Evolutionary conservation across 2,888 invertebrate species (phyloP).

Genomic region (Koerneria pararmatus): DNA sequence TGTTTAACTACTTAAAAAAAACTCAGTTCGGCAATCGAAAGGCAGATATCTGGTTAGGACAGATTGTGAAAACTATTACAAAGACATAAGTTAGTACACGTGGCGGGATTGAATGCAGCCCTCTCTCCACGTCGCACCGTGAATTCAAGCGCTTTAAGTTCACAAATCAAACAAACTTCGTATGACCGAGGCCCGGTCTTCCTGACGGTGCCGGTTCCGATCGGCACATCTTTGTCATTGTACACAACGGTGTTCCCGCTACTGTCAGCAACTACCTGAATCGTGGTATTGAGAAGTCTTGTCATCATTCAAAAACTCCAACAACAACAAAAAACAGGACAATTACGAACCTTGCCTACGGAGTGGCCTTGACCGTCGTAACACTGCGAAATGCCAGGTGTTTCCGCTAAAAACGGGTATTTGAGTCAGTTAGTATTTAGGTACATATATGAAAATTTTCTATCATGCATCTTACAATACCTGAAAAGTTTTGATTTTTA

Average conservation of each 20-base stretch:
- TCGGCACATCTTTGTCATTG: constrained; percentile 59
- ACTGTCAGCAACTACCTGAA: constrained; percentile 55
- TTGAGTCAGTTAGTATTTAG: too few relatives aligned
- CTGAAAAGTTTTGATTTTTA: too few relatives aligned
- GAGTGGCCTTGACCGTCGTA: constrained; percentile 57
- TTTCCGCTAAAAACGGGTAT: constrained; percentile 51
- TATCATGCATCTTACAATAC: too few relatives aligned
- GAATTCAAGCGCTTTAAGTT: too few relatives aligned
- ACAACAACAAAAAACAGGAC: background rate
- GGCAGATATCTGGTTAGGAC: background rate
- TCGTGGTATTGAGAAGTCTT: background rate
- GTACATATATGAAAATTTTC: too few relatives aligned
- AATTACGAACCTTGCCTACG: constrained; percentile 46
- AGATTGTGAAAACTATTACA: background rate
- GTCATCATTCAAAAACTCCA: background rate
- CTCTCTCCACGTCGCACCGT: too few relatives aligned
- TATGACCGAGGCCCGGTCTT: constrained; percentile 47
- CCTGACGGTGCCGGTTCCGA: constrained; percentile 54
- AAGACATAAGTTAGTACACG: too few relatives aligned
- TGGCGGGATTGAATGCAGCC: too few relatives aligned
- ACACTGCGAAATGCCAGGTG: constrained; percentile 58
- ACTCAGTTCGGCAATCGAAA: too few relatives aligned
- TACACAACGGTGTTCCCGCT: constrained; percentile 58
- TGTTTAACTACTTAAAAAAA: too few relatives aligned
- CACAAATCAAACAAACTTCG: constrained; percentile 32